Evolutionary conservation across 2,797 vertebrate species (phyloP).

Genomic region (Pterois miles): DNA sequence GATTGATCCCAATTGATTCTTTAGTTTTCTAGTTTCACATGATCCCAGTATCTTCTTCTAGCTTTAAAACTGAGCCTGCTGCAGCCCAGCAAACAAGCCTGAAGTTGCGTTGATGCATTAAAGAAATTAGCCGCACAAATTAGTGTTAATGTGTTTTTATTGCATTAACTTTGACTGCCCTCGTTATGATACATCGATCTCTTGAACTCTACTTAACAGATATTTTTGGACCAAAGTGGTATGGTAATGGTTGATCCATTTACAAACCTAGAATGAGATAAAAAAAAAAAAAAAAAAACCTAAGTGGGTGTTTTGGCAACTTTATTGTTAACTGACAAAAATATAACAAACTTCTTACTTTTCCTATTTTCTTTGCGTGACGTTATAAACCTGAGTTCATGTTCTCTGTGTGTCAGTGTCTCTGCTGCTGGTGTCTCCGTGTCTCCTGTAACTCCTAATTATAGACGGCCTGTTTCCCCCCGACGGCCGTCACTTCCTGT

Average conservation of each 20-base stretch:
- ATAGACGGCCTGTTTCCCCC: constrained; percentile 60
- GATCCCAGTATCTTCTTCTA: too few species aligned
- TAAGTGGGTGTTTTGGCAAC: not conserved
- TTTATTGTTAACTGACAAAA: not conserved
- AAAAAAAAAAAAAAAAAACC: not conserved
- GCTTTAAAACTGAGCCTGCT: too few species aligned
- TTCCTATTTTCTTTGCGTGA: not conserved
- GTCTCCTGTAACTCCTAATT: constrained; percentile 72
- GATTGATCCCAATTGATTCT: too few species aligned
- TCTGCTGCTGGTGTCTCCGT: constrained; percentile 41
- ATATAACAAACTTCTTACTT: not conserved
- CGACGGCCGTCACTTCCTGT: constrained; percentile 72
- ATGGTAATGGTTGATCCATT: not conserved
- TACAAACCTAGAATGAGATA: not conserved
- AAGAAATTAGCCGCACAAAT: too few species aligned
- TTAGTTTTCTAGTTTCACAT: too few species aligned
- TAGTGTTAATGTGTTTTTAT: too few species aligned
- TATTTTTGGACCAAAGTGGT: not conserved
- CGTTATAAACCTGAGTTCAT: not conserved
- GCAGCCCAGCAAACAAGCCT: too few species aligned
- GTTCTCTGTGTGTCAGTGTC: constrained; percentile 2
- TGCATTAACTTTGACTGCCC: too few species aligned
- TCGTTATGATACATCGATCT: not conserved
- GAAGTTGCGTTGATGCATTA: too few species aligned
- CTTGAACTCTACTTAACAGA: not conserved